A percentile compares a stretch with the other conserved stretches of the same genome.
phyloP scores from a whole-genome alignment of 2,888 invertebrate genomes.

The Syrphus vitripennis region DNA sequence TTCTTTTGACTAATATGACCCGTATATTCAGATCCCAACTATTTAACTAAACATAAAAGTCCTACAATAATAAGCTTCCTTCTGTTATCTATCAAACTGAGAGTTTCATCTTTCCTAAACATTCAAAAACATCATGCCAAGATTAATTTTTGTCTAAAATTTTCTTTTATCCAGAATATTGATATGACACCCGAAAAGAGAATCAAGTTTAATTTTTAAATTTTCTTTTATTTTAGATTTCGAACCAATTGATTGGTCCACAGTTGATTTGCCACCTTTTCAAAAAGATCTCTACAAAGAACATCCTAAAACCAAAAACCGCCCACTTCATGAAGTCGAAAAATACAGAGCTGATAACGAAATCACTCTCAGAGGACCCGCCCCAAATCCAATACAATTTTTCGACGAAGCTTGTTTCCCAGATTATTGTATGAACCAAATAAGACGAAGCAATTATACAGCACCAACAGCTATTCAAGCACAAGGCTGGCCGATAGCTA shows the following conservation, averaged over 20 bases:
- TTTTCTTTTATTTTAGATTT: conserved; percentile 78
- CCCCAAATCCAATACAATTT: conserved; percentile 89
- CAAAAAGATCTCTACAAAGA: conserved; percentile 92
- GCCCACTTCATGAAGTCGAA: conserved; percentile 87
- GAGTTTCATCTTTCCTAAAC: too few species aligned
- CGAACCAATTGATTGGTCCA: conserved; percentile 83
- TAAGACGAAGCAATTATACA: conserved; percentile 85
- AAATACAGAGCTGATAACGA: conserved; percentile 86
- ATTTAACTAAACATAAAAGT: too few species aligned
- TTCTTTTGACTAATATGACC: too few species aligned
- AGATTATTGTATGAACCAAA: conserved; percentile 86
- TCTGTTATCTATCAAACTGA: too few species aligned
- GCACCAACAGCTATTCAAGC: conserved; percentile 93
- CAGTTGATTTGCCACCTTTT: conserved; percentile 85
- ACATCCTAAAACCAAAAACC: conserved; percentile 84
- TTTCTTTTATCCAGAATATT: too few species aligned
- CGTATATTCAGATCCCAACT: too few species aligned
- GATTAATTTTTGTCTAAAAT: too few species aligned
- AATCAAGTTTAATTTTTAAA: conserved; percentile 85
- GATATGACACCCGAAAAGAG: not conserved
- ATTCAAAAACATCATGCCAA: too few species aligned
- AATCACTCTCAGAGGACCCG: conserved; percentile 88
- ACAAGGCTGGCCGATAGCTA: conserved; percentile 93
- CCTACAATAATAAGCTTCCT: too few species aligned
- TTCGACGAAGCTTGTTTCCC: conserved; percentile 92